These are phyloP conservation scores for Euclidia mi DNA, from an alignment of 2,888 invertebrate species.

Conservation along the genomic window DNA sequence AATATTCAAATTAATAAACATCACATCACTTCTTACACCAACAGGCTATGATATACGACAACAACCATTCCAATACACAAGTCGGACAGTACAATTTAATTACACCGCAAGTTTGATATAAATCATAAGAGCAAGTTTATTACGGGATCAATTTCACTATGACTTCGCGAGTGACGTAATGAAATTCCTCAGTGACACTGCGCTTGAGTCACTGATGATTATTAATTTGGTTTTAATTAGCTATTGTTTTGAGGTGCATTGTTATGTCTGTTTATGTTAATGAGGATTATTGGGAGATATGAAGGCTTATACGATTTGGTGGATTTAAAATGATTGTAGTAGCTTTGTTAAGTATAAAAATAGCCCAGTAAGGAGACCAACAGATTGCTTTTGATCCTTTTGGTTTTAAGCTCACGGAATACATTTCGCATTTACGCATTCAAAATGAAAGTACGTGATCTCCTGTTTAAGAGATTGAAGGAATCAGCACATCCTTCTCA, in stretches of 20 bases:
- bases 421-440: no score
- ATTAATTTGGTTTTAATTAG: slow-evolving; percentile 55
- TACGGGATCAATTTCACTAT: slow-evolving; percentile 43
- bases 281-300: not conserved
- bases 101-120: slow-evolving; percentile 39
- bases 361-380: no score
- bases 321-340: no score
- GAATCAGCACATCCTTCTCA: no score
- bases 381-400: no score
- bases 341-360: no score
- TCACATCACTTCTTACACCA: not conserved
- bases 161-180: slow-evolving; percentile 44
- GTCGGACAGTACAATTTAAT: slow-evolving; percentile 24
- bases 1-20: no score
- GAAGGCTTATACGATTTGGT: no score
- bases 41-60: not conserved
- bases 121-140: slow-evolving; percentile 50
- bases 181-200: slow-evolving; percentile 50
- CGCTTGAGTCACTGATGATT: slow-evolving; percentile 37
- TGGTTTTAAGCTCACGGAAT: no score
- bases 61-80: not conserved
- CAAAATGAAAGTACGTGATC: no score
- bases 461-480: no score
- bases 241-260: slow-evolving; percentile 27
- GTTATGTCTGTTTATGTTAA: slow-evolving; percentile 10